Conservation (phyloP, 2,113 vertebrate genomes). For the sheep (Ovis aries) region ARS-UI_Ramb_v3.0 NC_056080.1:36590501-36591000, state of each 20-base stretch:
- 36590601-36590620: not conserved
- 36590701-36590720: not conserved
- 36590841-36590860: not conserved
- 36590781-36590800: not conserved
- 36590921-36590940: not conserved
- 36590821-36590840: not conserved
- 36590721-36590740: not conserved
- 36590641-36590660: not conserved
- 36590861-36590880: not conserved
- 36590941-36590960: not conserved
- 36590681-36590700: not conserved
- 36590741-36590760: not conserved
- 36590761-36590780: not conserved
- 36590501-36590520: not conserved
- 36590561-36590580: not conserved
- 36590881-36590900: not conserved
- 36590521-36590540: not conserved
- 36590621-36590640: not conserved
- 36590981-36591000: not conserved
- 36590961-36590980: not conserved
- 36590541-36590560: not conserved
- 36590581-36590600: not conserved
- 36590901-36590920: not conserved
- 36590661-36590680: not conserved
- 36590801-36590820: not conserved